Conservation (phyloP, 2,888 invertebrate species). For the Xylota segnis region DNA sequence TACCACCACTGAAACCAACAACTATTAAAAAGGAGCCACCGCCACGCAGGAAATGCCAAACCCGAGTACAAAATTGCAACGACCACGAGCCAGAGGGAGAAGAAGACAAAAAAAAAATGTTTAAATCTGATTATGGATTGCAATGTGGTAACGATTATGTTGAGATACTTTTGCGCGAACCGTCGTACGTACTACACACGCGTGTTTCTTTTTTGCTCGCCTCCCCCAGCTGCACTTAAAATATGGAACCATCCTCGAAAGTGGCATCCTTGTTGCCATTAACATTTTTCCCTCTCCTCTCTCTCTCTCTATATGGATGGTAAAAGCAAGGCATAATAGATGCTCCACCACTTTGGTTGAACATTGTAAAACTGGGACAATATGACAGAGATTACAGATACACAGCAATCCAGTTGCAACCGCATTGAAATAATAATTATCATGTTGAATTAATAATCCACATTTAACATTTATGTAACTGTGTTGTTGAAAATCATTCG, state of each 20-base stretch:
- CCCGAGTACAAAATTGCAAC: constrained; percentile 34
- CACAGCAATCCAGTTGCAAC: constrained; percentile 2
- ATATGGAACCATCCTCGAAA: constrained; percentile 59
- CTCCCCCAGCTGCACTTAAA: constrained; percentile 54
- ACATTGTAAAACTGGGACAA: constrained; percentile 59
- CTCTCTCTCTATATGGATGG: neutral
- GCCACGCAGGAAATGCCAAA: constrained; percentile 37
- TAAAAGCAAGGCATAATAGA: constrained; percentile 56
- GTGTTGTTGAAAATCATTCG: constrained; percentile 48
- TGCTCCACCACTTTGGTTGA: constrained; percentile 29
- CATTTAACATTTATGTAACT: constrained; percentile 35
- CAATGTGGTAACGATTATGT: constrained; percentile 68
- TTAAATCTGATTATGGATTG: constrained; percentile 68
- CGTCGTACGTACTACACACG: constrained; percentile 5
- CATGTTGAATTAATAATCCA: constrained; percentile 57
- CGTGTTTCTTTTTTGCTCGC: constrained; percentile 11
- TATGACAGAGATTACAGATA: constrained; percentile 60
- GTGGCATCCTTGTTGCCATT: constrained; percentile 55
- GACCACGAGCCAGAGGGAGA: constrained; percentile 22
- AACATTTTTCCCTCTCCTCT: neutral
- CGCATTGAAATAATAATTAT: constrained; percentile 65
- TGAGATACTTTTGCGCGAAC: constrained; percentile 37
- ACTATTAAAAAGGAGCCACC: constrained; percentile 5
- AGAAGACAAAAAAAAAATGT: constrained; percentile 12
- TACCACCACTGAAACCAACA: constrained; percentile 16